A percentile compares a stretch with the other conserved stretches of the same genome.
These are phyloP conservation scores for Pseudonaja textilis DNA, from an alignment of 2,113 vertebrate species.

Conservation along the genomic window DNA sequence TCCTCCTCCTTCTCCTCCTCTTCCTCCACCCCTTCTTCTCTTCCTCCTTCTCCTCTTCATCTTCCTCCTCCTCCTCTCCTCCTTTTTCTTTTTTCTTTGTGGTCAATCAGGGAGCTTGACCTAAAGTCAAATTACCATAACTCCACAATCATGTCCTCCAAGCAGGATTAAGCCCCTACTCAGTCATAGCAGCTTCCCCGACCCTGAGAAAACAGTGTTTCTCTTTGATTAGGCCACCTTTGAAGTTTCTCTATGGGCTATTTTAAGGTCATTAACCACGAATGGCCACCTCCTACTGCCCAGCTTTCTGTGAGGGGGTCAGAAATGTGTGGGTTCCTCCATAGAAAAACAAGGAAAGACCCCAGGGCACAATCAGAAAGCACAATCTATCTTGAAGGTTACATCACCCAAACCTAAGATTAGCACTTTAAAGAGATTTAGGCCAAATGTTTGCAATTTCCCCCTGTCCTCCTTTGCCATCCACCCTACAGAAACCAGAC, in stretches of 20 bases:
- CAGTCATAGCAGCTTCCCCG: not conserved
- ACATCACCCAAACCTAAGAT: not conserved
- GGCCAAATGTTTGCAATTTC: not conserved
- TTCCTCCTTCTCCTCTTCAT: not conserved
- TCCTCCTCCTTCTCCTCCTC: no score
- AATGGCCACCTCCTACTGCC: not conserved
- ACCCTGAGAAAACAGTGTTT: not conserved
- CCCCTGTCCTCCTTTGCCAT: not conserved
- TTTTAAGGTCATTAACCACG: not conserved
- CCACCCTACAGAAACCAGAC: not conserved
- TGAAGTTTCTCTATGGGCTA: not conserved
- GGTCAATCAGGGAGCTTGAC: not conserved
- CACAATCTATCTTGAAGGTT: not conserved
- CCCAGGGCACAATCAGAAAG: not conserved
- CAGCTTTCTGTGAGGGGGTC: not conserved
- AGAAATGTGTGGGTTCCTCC: not conserved
- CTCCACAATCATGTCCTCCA: not conserved
- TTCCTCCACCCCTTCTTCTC: no score
- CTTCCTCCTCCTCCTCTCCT: not conserved
- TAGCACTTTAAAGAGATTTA: not conserved
- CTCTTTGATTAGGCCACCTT: not conserved
- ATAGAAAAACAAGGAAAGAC: not conserved
- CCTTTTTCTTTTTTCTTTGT: no score
- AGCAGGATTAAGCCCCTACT: not conserved
- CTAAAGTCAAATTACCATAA: not conserved